These are phyloP conservation scores for Drosophila planitibia DNA, from an alignment of 2,888 invertebrate species.

Conservation along the genomic window DNA sequence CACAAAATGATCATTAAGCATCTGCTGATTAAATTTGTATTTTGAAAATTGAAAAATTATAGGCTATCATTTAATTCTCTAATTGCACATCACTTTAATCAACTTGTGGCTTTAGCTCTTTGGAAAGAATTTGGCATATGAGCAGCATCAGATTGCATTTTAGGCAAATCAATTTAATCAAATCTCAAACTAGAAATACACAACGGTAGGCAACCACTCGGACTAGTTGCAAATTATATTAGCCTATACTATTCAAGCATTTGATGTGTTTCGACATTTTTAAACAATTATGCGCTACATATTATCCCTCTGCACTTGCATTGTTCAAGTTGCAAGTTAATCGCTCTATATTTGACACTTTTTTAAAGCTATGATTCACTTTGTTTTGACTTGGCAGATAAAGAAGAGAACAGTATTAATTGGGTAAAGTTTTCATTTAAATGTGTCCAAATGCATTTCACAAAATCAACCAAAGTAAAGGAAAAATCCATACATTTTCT, in stretches of 20 bases:
- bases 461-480: not conserved
- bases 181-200: not conserved
- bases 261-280: not conserved
- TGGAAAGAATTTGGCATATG: no score
- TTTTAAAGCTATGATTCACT: not conserved
- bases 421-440: not conserved
- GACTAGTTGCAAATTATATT: not conserved
- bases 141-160: not conserved
- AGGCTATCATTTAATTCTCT: constrained; percentile 2
- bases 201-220: not conserved
- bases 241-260: not conserved
- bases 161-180: no score
- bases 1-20: constrained; percentile 11
- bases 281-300: not conserved
- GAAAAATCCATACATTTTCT: not conserved
- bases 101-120: no score
- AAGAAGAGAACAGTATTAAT: not conserved
- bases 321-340: not conserved
- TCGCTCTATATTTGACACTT: not conserved
- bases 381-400: not conserved
- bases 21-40: not conserved
- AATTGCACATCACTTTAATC: constrained; percentile 3
- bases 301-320: not conserved
- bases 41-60: not conserved
- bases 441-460: not conserved